These are phyloP conservation scores for Phaenicophaeus curvirostris DNA, from an alignment of 2,797 vertebrate species.

Conservation along the genomic window DNA sequence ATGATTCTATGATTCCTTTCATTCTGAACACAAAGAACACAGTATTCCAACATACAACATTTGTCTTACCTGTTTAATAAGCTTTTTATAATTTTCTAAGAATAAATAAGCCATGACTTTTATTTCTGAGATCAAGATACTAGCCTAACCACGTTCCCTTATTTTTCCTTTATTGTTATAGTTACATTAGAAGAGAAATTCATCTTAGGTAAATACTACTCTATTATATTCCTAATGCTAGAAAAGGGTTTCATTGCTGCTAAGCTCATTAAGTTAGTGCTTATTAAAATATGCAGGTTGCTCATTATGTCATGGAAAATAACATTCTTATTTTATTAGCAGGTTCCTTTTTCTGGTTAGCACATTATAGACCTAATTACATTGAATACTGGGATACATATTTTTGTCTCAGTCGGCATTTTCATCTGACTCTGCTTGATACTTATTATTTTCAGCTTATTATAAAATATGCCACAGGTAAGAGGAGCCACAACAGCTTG, in stretches of 20 bases:
- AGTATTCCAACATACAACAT: not conserved
- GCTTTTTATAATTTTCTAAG: not conserved
- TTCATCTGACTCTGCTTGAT: conserved; percentile 11
- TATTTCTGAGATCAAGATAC: not conserved
- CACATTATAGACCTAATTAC: conserved; percentile 8
- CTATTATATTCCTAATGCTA: not conserved
- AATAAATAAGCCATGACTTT: not conserved
- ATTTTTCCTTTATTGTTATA: not conserved
- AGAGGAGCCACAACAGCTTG: not conserved
- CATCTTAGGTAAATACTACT: conserved; percentile 16
- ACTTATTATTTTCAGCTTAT: conserved; percentile 26
- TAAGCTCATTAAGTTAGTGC: conserved; percentile 8
- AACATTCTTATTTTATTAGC: not conserved
- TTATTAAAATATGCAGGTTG: conserved; percentile 32
- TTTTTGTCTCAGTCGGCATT: not conserved
- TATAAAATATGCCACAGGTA: not conserved
- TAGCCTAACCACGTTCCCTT: not conserved
- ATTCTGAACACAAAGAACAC: not conserved
- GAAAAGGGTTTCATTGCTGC: conserved; percentile 13
- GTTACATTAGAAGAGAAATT: not conserved
- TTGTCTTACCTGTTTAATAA: not conserved
- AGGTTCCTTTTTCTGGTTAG: conserved; percentile 14
- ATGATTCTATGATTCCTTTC: too few species aligned
- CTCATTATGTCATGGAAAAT: conserved; percentile 30
- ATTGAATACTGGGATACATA: not conserved